These are phyloP conservation scores for Pseudochromis fuscus DNA, from an alignment of 2,797 vertebrate species.

Conservation along the genomic window DNA sequence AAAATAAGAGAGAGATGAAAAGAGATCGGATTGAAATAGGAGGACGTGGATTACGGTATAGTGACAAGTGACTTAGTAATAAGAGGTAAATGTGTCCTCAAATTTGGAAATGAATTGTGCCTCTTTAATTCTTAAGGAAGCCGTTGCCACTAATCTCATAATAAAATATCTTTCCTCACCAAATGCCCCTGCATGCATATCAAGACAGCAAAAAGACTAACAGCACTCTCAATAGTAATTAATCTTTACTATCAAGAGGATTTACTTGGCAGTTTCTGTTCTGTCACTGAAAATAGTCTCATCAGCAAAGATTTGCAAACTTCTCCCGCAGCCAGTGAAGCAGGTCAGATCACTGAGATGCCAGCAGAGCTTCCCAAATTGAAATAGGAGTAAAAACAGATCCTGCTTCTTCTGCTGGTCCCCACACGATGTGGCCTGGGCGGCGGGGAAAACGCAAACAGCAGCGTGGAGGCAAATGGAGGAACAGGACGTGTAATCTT, in stretches of 20 bases:
- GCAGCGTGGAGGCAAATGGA: constrained; percentile 42
- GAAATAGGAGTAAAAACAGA: constrained; percentile 48
- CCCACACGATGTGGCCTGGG: constrained; percentile 30
- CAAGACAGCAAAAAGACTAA: constrained; percentile 44
- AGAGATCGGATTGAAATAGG: neutral
- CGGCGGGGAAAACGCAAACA: constrained; percentile 40
- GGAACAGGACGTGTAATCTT: constrained; percentile 57
- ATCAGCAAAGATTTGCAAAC: constrained; percentile 56
- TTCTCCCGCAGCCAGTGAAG: constrained; percentile 31
- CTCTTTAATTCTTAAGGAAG: neutral
- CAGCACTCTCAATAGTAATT: constrained; percentile 40
- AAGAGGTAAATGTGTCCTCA: neutral
- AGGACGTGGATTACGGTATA: neutral
- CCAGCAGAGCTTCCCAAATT: constrained; percentile 46
- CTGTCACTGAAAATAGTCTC: constrained; percentile 37
- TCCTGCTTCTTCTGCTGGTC: constrained; percentile 29
- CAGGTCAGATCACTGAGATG: constrained; percentile 37
- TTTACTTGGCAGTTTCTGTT: constrained; percentile 49
- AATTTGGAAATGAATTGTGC: neutral
- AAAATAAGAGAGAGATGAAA: neutral
- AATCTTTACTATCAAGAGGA: constrained; percentile 54
- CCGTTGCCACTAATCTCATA: constrained; percentile 25
- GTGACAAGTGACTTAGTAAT: constrained; percentile 5
- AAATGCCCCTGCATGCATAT: constrained; percentile 16
- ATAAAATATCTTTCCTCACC: constrained; percentile 10